Conservation (phyloP, 1,140 invertebrate genomes). For the Atta texana region DNA sequence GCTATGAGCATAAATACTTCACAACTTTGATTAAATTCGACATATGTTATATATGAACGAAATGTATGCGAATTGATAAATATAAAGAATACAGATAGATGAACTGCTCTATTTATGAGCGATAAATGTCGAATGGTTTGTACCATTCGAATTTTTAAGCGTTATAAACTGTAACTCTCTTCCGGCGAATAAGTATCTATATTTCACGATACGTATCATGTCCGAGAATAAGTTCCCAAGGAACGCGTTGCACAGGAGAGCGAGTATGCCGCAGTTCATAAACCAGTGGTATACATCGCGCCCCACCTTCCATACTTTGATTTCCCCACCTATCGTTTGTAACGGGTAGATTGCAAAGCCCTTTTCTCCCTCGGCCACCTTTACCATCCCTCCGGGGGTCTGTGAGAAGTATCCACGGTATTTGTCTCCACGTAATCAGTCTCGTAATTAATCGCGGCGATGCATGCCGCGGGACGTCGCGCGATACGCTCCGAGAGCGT, state of each 20-base stretch:
- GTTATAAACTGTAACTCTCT: conserved; percentile 67
- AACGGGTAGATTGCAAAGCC: conserved; percentile 61
- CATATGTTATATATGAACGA: not conserved
- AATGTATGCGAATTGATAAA: not conserved
- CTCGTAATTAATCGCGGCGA: conserved; percentile 81
- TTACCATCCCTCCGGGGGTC: conserved; percentile 58
- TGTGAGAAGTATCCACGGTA: conserved; percentile 66
- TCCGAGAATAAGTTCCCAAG: conserved; percentile 67
- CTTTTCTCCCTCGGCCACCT: conserved; percentile 74
- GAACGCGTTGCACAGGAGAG: conserved; percentile 44
- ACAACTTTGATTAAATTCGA: conserved; percentile 16
- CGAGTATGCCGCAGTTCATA: conserved; percentile 58
- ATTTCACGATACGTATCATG: conserved; percentile 70
- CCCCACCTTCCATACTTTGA: conserved; percentile 62
- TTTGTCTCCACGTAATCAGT: conserved; percentile 80
- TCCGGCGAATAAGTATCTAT: conserved; percentile 72
- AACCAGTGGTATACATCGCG: conserved; percentile 73
- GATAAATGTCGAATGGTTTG: conserved; percentile 26
- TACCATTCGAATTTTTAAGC: conserved; percentile 40
- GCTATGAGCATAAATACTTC: not conserved
- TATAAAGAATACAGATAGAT: conserved; percentile 22
- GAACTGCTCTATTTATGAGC: conserved; percentile 32
- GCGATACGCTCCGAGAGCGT: conserved; percentile 29
- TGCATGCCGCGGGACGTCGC: conserved; percentile 46
- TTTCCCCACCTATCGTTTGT: conserved; percentile 63